Percentiles rank a stretch among this genome's conserved stretches.
These are phyloP conservation scores for Anhinga anhinga DNA, from an alignment of 2,113 vertebrate species.

Conservation along the genomic window DNA sequence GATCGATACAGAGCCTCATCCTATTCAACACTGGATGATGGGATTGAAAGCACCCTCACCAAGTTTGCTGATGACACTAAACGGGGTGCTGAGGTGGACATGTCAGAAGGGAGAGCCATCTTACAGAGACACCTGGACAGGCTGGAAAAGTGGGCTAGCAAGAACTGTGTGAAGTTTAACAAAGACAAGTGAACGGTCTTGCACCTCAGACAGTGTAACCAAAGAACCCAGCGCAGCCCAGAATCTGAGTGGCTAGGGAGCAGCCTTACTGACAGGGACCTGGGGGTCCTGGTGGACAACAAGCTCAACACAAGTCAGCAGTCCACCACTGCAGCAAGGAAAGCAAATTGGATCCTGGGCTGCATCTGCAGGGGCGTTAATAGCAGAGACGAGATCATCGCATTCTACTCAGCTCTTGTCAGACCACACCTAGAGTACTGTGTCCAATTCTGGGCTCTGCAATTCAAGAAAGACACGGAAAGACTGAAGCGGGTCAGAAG, in stretches of 20 bases:
- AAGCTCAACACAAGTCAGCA: neutral
- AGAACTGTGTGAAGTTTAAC: neutral
- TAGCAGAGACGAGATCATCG: neutral
- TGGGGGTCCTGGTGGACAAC: neutral
- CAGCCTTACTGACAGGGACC: neutral
- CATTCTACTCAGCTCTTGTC: neutral
- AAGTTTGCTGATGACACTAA: neutral
- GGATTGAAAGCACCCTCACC: neutral
- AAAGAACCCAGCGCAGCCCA: neutral
- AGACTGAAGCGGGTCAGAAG: neutral
- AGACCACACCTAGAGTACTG: neutral
- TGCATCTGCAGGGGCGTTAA: neutral
- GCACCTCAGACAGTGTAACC: neutral
- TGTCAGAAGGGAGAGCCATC: neutral
- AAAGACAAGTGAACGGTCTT: neutral
- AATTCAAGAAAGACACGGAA: neutral
- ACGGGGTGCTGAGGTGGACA: neutral
- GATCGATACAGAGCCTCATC: accelerated
- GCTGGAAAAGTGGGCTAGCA: neutral
- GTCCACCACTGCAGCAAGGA: neutral
- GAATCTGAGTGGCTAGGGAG: neutral
- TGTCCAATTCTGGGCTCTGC: neutral
- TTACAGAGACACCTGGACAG: neutral
- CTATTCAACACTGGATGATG: neutral
- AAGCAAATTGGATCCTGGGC: neutral